Evolutionary conservation across 2,888 invertebrate genomes (phyloP).

Genomic region (Caenorhabditis imperialis): DNA sequence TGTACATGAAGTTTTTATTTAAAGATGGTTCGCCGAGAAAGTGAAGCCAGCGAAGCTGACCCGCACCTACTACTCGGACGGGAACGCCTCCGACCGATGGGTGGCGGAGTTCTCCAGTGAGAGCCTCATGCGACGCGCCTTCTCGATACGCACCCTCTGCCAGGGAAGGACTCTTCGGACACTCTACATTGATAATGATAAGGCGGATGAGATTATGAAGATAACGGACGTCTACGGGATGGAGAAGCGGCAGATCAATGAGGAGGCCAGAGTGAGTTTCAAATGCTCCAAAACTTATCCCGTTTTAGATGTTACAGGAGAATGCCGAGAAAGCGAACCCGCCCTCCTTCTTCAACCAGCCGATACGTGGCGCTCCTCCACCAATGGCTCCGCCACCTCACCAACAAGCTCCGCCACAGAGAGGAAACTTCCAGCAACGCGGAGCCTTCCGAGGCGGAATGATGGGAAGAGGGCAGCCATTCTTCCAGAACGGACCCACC

Average conservation of each 20-base stretch:
- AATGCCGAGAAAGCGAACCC: conserved; percentile 31
- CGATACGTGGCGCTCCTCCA: conserved; percentile 5
- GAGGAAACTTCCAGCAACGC: conserved; percentile 22
- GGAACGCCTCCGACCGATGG: conserved; percentile 72
- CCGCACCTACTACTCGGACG: conserved; percentile 64
- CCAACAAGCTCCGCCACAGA: conserved; percentile 4
- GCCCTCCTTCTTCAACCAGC: conserved; percentile 34
- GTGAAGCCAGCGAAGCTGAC: conserved; percentile 58
- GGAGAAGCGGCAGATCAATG: conserved; percentile 44
- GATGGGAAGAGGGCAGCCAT: conserved; percentile 5
- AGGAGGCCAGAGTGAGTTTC: conserved; percentile 36
- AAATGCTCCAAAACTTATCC: not conserved
- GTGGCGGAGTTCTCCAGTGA: conserved; percentile 70
- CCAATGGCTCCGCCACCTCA: not conserved
- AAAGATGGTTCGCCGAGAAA: conserved; percentile 58
- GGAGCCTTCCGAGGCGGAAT: conserved; percentile 22
- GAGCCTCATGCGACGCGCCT: conserved; percentile 45
- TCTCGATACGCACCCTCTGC: conserved; percentile 34
- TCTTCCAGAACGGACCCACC: conserved; percentile 5
- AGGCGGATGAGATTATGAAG: conserved; percentile 57
- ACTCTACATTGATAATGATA: conserved; percentile 49
- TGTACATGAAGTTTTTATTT: not conserved
- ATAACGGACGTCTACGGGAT: conserved; percentile 62
- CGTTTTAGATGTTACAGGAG: conserved; percentile 14
- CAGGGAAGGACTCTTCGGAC: conserved; percentile 52